Conservation (phyloP, 1,140 invertebrate species). For the Pogonus chalceus region DNA sequence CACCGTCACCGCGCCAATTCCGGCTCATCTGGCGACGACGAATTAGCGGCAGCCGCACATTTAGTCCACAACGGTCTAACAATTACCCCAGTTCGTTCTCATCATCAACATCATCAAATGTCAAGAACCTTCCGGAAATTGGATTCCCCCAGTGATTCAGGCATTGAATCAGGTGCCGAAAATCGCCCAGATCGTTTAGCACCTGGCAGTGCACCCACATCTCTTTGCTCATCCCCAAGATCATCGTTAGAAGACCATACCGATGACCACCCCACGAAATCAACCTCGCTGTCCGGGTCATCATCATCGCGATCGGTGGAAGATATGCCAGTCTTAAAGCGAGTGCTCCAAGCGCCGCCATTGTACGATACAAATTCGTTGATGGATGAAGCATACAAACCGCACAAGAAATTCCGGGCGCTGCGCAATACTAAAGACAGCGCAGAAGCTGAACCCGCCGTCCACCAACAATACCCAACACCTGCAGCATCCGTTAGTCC, state of each 20-base stretch:
- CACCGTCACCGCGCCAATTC: slow-evolving; percentile 65
- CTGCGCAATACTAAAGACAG: slow-evolving; percentile 60
- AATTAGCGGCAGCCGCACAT: slow-evolving; percentile 53
- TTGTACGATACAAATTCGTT: slow-evolving; percentile 78
- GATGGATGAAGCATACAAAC: slow-evolving; percentile 91
- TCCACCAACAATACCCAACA: slow-evolving; percentile 25
- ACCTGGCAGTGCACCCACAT: slow-evolving; percentile 63
- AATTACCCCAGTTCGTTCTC: slow-evolving; percentile 50
- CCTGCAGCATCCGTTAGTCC: slow-evolving; percentile 13
- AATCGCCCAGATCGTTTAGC: slow-evolving; percentile 44
- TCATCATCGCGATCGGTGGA: slow-evolving; percentile 48
- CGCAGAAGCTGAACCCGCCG: slow-evolving; percentile 59
- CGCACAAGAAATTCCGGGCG: slow-evolving; percentile 88
- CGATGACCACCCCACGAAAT: slow-evolving; percentile 41
- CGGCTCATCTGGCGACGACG: slow-evolving; percentile 65
- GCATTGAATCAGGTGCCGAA: slow-evolving; percentile 86
- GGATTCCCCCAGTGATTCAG: slow-evolving; percentile 84
- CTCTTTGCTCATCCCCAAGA: slow-evolving; percentile 73
- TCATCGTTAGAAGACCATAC: slow-evolving; percentile 73
- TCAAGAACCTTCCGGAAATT: slow-evolving; percentile 63
- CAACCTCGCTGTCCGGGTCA: slow-evolving; percentile 16
- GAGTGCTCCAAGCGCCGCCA: slow-evolving; percentile 83
- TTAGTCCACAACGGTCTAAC: slow-evolving; percentile 55
- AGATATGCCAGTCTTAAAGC: slow-evolving; percentile 87
- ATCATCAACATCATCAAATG: slow-evolving; percentile 37